Evolutionary conservation across 92 coral and sea anemone genomes (phyloP), one percentile per base, ranked within the genome.

Genomic region (Plumapathes pennacea): DNA sequence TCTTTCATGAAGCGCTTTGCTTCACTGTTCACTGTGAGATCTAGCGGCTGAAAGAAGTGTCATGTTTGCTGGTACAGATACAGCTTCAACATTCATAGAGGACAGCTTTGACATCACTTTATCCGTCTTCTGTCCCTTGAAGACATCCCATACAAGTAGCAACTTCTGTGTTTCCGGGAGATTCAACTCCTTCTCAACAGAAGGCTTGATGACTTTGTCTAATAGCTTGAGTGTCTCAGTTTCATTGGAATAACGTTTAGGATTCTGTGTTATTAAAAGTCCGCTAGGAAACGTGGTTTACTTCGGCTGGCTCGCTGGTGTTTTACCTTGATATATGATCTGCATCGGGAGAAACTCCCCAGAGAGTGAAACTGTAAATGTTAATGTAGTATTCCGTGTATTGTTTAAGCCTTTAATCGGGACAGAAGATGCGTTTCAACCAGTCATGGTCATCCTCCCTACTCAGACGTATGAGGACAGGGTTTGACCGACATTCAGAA

Each of bases 401-500:
- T 68, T 67, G 22, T 60, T 63, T 41, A 77, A 43, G 25, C 71
- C 77, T 59, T 67, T 77, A 64, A 77, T 77, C 37, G 77, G 54
- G 21, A 81, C 78, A 50, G 88, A 72, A 47, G 43, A 18, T 32
- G 77, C 48, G 58, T 75, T 75, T 37, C 65, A 59, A 30, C 50
- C 72, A 32, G 86, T 69, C 86, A 85, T 85, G 18, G 82, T 77
- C 85, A 84, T 83, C 66, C 69, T 64, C 15, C 82, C 90, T 32
- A 83, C 80, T 46, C 85, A 78, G 32, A 84, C 85, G 46, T 67
- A 85, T 2, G 82, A 84, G 50, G 64, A 58, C 25, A 71, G 85
- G 37, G 70, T 66, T 48, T 85, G 80, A 62, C 78, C 85, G 1
- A 62, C 85, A 72, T 84, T 84, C 28, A 84, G 85, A 42, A 78